Evolutionary conservation across 2,797 vertebrate genomes (phyloP).

Genomic region (Coluber constrictor): DNA sequence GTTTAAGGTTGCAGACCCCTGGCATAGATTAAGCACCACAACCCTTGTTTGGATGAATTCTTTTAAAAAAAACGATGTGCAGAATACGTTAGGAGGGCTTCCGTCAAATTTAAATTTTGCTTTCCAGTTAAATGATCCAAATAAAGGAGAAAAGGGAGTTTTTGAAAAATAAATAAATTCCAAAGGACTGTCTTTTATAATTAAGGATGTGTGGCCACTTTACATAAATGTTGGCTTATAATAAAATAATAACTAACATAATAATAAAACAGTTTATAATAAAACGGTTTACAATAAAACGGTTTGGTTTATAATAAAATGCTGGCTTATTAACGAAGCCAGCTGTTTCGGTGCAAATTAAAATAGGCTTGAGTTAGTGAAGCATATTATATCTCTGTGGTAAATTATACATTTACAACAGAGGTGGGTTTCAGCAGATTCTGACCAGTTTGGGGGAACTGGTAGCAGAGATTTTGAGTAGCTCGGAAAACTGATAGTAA

Average conservation of each 20-base stretch:
- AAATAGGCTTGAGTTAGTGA: background rate
- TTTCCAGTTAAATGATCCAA: background rate
- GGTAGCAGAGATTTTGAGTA: too few relatives aligned
- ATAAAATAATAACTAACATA: too few relatives aligned
- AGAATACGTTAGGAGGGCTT: background rate
- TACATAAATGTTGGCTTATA: background rate
- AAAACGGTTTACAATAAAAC: too few relatives aligned
- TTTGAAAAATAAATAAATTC: background rate
- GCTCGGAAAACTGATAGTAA: too few relatives aligned
- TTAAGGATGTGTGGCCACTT: background rate
- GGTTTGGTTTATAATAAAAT: background rate
- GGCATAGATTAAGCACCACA: too few relatives aligned
- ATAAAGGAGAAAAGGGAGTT: background rate
- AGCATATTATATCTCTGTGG: background rate
- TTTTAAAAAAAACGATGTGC: background rate
- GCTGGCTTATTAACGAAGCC: background rate
- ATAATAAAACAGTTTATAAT: too few relatives aligned
- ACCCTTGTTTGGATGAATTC: background rate
- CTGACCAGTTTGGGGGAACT: too few relatives aligned
- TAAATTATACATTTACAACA: background rate
- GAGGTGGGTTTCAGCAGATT: too few relatives aligned
- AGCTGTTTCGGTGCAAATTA: background rate
- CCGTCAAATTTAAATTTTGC: background rate
- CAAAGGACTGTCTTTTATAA: background rate
- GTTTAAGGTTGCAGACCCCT: too few relatives aligned